These are phyloP conservation scores for Empis stercorea DNA, from an alignment of 2,888 invertebrate species.

Conservation along the genomic window DNA sequence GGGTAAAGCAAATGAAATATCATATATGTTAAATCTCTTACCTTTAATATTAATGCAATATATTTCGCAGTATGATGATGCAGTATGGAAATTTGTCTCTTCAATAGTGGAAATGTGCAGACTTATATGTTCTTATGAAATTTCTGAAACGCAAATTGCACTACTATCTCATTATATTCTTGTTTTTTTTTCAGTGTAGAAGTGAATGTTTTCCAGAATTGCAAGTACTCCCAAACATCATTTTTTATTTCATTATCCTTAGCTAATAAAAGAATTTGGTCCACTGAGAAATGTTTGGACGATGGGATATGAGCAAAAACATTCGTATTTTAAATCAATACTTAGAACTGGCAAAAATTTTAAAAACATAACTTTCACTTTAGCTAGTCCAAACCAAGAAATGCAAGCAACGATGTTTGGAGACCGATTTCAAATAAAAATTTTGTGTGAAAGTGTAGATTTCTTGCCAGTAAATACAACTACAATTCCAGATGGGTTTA, in stretches of 20 bases:
- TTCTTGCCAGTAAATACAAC: background rate
- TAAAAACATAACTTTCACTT: conserved; percentile 8
- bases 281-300: conserved; percentile 11
- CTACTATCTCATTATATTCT: background rate
- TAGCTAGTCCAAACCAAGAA: background rate
- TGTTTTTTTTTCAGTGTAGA: conserved; percentile 1
- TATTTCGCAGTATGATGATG: background rate
- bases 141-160: background rate
- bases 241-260: conserved; percentile 12
- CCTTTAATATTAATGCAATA: background rate
- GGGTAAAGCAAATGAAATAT: conserved; percentile 3
- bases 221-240: conserved; percentile 12
- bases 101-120: conserved; percentile 2
- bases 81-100: background rate
- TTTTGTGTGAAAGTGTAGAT: background rate
- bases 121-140: conserved; percentile 1
- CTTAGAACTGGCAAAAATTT: conserved; percentile 14
- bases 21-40: background rate
- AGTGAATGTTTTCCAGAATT: conserved; percentile 8
- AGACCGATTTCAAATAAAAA: background rate
- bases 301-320: conserved; percentile 19
- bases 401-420: background rate
- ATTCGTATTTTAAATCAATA: conserved; percentile 17
- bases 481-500: background rate
- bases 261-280: conserved; percentile 9